Evolutionary conservation across 2,113 vertebrate species (phyloP).

Genomic region (Notechis scutatus): DNA sequence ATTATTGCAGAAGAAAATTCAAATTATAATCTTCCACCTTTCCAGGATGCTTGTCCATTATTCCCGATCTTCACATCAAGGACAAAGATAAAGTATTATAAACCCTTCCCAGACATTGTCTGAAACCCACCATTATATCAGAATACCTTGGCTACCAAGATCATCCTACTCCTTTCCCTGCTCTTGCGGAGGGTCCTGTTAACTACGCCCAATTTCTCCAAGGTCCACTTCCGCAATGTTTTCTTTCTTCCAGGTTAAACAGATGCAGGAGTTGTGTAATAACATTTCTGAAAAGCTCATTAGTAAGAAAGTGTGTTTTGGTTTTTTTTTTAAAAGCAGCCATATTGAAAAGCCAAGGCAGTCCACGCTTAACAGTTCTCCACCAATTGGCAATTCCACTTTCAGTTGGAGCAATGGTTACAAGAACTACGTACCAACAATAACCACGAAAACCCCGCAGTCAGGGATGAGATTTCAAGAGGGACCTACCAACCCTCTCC

Average conservation of each 20-base stretch:
- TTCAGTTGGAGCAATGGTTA: background rate
- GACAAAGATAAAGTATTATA: background rate
- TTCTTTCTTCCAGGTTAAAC: slow-evolving; percentile 17
- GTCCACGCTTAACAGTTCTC: slow-evolving; percentile 19
- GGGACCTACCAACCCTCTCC: background rate
- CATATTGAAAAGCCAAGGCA: slow-evolving; percentile 30
- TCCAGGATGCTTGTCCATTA: background rate
- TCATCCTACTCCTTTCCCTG: background rate
- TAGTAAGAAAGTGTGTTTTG: background rate
- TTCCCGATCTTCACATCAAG: background rate
- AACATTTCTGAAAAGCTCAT: background rate
- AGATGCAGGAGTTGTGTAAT: background rate
- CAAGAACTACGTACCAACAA: slow-evolving; percentile 6
- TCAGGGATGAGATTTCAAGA: slow-evolving; percentile 48
- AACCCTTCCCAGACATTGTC: background rate
- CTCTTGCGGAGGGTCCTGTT: background rate
- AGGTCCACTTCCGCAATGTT: background rate
- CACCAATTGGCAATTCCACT: background rate
- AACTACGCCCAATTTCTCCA: background rate
- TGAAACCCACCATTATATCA: background rate
- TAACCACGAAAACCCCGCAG: background rate
- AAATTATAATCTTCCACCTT: background rate
- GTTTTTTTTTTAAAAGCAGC: background rate
- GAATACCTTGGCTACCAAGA: background rate
- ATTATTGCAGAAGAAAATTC: background rate